These are phyloP conservation scores for Hirtodrosophila confusa DNA, from an alignment of 2,888 invertebrate species.

Conservation along the genomic window DNA sequence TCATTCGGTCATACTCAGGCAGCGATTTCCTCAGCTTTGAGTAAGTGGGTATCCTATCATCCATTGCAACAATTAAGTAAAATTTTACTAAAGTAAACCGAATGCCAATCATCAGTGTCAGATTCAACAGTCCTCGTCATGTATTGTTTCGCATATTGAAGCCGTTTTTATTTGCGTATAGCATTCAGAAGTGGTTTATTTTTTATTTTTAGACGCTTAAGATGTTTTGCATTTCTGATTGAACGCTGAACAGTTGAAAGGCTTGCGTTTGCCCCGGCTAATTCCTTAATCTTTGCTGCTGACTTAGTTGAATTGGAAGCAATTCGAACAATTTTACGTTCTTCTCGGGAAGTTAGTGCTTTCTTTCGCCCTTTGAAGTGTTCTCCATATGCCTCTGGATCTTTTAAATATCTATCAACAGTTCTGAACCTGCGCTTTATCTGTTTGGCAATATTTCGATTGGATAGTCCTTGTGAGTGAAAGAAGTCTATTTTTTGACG, in stretches of 20 bases:
- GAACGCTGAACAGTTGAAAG: constrained; percentile 23
- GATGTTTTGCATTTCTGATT: constrained; percentile 14
- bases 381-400: constrained; percentile 26
- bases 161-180: constrained; percentile 15
- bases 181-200: constrained; percentile 17
- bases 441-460: constrained; percentile 30
- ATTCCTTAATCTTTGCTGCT: constrained; percentile 22
- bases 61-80: no score
- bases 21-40: no score
- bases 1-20: no score
- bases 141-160: constrained; percentile 24
- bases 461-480: constrained; percentile 20
- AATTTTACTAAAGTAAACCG: constrained; percentile 16
- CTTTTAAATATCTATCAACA: constrained; percentile 30
- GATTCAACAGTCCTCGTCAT: constrained; percentile 29
- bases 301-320: constrained; percentile 21
- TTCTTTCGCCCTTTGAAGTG: constrained; percentile 15
- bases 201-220: constrained; percentile 10
- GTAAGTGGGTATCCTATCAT: no score
- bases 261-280: constrained; percentile 17
- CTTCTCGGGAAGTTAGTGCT: constrained; percentile 1
- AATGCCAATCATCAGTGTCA: constrained; percentile 21
- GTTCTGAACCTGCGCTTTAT: neutral
- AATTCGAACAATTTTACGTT: constrained; percentile 9
- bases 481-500: constrained; percentile 22